Base-by-base conservation (phyloP, 37 sponge, comb jelly and placozoan genomes). In the Petrosia ficiformis region DNA sequence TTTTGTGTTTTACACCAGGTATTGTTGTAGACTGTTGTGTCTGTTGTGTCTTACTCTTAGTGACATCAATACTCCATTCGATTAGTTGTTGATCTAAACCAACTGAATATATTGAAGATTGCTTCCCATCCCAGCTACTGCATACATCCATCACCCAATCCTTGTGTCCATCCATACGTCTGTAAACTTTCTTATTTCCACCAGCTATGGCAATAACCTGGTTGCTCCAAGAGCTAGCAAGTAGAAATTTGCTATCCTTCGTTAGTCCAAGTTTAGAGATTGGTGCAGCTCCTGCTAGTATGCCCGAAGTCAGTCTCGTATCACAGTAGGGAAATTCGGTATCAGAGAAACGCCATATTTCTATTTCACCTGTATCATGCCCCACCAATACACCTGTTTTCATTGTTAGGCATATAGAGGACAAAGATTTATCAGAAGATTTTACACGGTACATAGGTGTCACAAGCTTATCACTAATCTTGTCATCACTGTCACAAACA, bases 71-170 rank as follows among this genome's bases (percentile, higher is more conserved):
- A 24, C 8, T 32, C 19, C 24, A 86, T 44, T 67, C 19, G 6
- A 34, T 42, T n/a, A 91, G 57, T 1, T 2, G 33, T 6, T 44
- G 39, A 57, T 91, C 87, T 30, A 86, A 43, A 6, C 77, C 80
- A 26, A 91, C 48, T 4, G 76, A 70, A 35, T 68, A 80, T 34
- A 83, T 70, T 42, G 26, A 22, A 5, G 21, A 11, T 3, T 39
- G 29, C 34, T 64, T 28, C 4, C 33, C 19, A 0, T 33, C 70
- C 2, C 21, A 19, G 48, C 65, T 39, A 34, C 36, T 42, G 4
- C 61, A 57, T 2, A 68, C 60, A 37, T 74, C 86, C 67, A 70
- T 79, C n/a, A 91, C 78, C 82, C 83, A 91, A 34, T 73, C 79
- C 4, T 58, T 65, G 80, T 86, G 84, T 19, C 24, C 21, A 16